Percentiles rank a stretch among this genome's conserved stretches.
These are phyloP conservation scores for Pituophis catenifer DNA, from an alignment of 2,113 vertebrate species.

Conservation along the genomic window DNA sequence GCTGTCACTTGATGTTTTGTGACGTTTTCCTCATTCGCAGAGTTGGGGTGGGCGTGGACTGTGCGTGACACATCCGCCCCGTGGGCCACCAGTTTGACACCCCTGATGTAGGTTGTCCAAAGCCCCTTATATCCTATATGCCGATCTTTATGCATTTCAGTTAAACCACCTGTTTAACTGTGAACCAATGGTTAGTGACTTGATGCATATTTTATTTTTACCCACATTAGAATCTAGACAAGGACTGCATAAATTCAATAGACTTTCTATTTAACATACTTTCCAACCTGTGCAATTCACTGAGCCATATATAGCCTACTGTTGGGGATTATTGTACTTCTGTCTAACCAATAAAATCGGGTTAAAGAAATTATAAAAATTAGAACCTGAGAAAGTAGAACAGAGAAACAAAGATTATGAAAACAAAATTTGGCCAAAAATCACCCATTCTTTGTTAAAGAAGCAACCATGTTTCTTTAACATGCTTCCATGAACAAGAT, in stretches of 20 bases:
- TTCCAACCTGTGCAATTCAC: background rate
- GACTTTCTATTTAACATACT: background rate
- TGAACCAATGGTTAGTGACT: background rate
- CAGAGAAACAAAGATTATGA: background rate
- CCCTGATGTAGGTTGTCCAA: background rate
- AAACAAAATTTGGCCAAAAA: background rate
- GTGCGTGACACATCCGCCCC: too few relatives aligned
- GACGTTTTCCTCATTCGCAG: too few relatives aligned
- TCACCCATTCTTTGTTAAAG: background rate
- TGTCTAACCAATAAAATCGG: background rate
- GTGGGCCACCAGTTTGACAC: too few relatives aligned
- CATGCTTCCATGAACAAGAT: background rate
- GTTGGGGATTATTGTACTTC: background rate
- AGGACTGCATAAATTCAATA: background rate
- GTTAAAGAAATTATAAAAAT: background rate
- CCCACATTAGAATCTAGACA: fast-evolving
- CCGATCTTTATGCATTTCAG: background rate
- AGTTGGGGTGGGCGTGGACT: too few relatives aligned
- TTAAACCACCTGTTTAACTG: background rate
- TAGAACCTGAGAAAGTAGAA: background rate
- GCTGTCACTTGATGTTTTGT: too few relatives aligned
- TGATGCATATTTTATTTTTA: background rate
- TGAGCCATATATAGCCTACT: background rate
- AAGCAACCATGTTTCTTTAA: background rate
- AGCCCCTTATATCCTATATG: background rate